Conservation (phyloP, 1,140 invertebrate species). For the Macrosteles quadrilineatus region DNA sequence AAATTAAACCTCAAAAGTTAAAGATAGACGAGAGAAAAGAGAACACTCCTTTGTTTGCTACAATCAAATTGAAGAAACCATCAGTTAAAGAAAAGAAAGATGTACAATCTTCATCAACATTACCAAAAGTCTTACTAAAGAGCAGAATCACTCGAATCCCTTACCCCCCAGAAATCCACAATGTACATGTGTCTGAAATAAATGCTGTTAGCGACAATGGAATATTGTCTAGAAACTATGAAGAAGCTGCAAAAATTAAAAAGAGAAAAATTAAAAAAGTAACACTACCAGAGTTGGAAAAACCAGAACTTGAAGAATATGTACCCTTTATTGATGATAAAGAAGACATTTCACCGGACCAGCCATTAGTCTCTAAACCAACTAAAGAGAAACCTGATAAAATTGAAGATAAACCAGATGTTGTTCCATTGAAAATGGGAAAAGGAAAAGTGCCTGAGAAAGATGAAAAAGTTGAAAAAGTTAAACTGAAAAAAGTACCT, state of each 20-base stretch:
- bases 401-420: constrained; percentile 40
- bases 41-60: constrained; percentile 58
- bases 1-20: constrained; percentile 41
- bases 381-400: constrained; percentile 42
- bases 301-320: constrained; percentile 40
- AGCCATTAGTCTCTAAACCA: constrained; percentile 30
- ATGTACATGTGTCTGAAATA: constrained; percentile 41
- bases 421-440: constrained; percentile 31
- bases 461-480: neutral
- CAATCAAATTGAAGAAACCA: constrained; percentile 65
- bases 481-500: no score
- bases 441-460: constrained; percentile 40
- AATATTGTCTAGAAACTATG: constrained; percentile 48
- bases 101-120: constrained; percentile 55
- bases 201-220: constrained; percentile 43
- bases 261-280: constrained; percentile 45
- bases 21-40: constrained; percentile 41
- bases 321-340: constrained; percentile 34
- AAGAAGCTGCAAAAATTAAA: constrained; percentile 47
- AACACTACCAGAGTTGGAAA: constrained; percentile 42
- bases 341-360: constrained; percentile 38
- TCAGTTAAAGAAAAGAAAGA: constrained; percentile 55
- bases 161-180: constrained; percentile 42
- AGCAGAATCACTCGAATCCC: constrained; percentile 61
- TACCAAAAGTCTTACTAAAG: constrained; percentile 64